Percentiles rank a stretch among this genome's conserved stretches.
Conservation (phyloP, 2,797 vertebrate species). For the Sphenodon punctatus region DNA sequence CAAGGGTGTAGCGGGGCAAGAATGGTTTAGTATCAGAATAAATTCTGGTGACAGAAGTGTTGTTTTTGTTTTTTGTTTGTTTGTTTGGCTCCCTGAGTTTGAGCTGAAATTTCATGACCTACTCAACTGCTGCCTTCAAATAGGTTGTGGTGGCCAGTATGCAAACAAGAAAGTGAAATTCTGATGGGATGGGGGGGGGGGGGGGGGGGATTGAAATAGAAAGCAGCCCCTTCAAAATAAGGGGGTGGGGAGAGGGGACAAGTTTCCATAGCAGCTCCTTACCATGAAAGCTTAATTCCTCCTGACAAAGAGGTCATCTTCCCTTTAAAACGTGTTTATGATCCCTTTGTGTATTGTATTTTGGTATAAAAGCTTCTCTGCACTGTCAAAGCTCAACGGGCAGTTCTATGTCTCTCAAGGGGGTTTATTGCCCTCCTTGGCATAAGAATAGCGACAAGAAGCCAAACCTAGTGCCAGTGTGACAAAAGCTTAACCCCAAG, state of each 20-base stretch:
- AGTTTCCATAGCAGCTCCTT: conserved; percentile 72
- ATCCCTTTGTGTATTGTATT: conserved; percentile 73
- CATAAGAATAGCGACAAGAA: conserved; percentile 68
- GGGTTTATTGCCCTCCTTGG: conserved; percentile 74
- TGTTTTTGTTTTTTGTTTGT: no score
- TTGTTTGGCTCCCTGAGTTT: no score
- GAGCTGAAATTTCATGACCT: no score
- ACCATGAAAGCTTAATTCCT: conserved; percentile 68
- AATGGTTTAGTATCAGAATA: no score
- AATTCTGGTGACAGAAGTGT: no score
- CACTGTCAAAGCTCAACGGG: conserved; percentile 56
- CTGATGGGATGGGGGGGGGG: background rate
- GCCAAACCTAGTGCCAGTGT: conserved; percentile 43
- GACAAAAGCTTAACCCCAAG: conserved; percentile 65
- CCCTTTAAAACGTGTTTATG: conserved; percentile 71
- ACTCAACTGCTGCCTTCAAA: no score
- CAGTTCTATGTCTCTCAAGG: conserved; percentile 60
- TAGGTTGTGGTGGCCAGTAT: no score
- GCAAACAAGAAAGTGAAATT: background rate
- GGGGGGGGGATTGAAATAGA: background rate
- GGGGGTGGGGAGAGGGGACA: background rate
- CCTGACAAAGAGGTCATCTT: conserved; percentile 69
- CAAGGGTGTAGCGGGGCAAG: no score
- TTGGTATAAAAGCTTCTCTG: conserved; percentile 71
- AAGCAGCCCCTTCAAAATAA: conserved; percentile 22